Evolutionary conservation across 2,888 invertebrate species (phyloP).

Genomic region (Cephonodes hylas): DNA sequence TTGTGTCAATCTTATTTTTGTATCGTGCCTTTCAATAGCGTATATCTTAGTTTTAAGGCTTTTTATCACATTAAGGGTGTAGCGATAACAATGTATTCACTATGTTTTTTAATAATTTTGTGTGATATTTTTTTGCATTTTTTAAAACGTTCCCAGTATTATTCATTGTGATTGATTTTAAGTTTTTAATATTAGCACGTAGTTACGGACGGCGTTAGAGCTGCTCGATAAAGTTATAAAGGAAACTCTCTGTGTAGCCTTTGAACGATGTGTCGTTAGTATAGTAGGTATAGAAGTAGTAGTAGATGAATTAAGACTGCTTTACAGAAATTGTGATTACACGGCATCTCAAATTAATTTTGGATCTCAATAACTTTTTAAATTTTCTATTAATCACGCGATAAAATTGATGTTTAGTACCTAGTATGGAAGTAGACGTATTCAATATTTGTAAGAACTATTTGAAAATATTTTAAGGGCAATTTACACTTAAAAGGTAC

Average conservation of each 20-base stretch:
- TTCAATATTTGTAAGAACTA: neutral
- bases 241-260: neutral
- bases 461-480: neutral
- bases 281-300: constrained; percentile 14
- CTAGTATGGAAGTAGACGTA: neutral
- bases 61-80: constrained; percentile 20
- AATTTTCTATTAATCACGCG: constrained; percentile 3
- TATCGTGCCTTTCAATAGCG: constrained; percentile 37
- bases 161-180: constrained; percentile 42
- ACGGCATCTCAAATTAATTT: constrained; percentile 24
- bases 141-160: constrained; percentile 58
- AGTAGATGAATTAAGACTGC: constrained; percentile 24
- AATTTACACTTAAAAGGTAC: neutral
- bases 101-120: constrained; percentile 19
- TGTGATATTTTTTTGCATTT: constrained; percentile 55
- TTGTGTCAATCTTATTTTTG: constrained; percentile 18
- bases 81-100: constrained; percentile 16
- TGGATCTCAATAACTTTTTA: constrained; percentile 29
- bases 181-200: constrained; percentile 1
- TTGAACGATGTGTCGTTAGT: neutral
- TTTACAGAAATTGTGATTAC: constrained; percentile 29
- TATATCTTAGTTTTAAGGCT: constrained; percentile 28
- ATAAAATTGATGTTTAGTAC: neutral
- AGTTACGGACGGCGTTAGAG: neutral
- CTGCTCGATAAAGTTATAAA: neutral